phyloP scores from a whole-genome alignment of 1,140 invertebrate species.

The Drosophila sechellia region DNA sequence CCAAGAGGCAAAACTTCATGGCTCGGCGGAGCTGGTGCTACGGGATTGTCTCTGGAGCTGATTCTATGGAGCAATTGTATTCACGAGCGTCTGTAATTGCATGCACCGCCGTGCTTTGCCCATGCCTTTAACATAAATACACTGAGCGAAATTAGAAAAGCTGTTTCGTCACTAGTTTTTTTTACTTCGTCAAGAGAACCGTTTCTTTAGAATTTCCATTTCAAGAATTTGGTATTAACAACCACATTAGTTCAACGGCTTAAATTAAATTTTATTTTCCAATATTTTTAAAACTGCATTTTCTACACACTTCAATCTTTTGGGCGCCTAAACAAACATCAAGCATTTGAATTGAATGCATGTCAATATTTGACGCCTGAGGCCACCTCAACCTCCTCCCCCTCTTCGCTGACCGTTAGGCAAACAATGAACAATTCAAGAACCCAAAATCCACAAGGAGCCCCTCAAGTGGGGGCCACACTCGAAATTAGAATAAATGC shows the following conservation, averaged over 20 bases:
- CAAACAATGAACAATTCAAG: conserved; percentile 41
- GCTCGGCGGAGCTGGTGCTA: conserved; percentile 51
- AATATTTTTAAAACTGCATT: not conserved
- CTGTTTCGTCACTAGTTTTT: no score
- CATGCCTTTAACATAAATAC: conserved; percentile 13
- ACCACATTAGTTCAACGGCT: no score
- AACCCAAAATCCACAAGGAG: conserved; percentile 31
- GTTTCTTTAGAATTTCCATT: no score
- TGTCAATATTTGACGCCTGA: conserved; percentile 67
- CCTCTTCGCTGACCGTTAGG: conserved; percentile 52
- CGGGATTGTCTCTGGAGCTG: conserved; percentile 47
- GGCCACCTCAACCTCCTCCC: conserved; percentile 2
- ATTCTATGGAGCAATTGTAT: conserved; percentile 75
- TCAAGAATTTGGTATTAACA: no score
- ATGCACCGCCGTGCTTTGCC: conserved; percentile 64
- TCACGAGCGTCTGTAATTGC: conserved; percentile 72
- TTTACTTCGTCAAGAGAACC: no score
- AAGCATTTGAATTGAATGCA: conserved; percentile 64
- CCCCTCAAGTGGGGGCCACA: conserved; percentile 55
- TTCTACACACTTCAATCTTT: conserved; percentile 6
- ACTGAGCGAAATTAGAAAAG: not conserved
- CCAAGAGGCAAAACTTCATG: conserved; percentile 75
- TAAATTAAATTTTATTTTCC: no score
- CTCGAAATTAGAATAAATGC: conserved; percentile 76
- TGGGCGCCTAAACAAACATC: conserved; percentile 68